Percentiles rank a stretch among this genome's conserved stretches.
Evolutionary conservation across 2,797 vertebrate species (phyloP).

Genomic region (Hemibagrus guttatus): DNA sequence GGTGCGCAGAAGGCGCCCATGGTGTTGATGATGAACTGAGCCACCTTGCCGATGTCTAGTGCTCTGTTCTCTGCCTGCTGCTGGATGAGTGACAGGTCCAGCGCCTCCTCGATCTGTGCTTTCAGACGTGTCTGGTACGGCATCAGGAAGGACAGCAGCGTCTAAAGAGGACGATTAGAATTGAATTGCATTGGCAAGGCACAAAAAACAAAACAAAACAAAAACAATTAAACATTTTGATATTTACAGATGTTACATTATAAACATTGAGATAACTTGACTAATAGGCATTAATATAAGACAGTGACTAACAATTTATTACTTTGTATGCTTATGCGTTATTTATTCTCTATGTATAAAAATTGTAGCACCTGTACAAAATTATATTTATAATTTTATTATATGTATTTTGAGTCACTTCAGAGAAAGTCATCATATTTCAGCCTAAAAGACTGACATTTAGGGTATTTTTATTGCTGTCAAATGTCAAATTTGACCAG

Average conservation of each 20-base stretch:
- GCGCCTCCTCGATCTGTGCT: conserved; percentile 85
- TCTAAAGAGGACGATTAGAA: conserved; percentile 65
- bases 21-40: conserved; percentile 87
- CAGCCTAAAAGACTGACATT: too few relatives aligned
- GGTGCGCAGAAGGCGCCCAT: conserved; percentile 94
- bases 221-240: not conserved
- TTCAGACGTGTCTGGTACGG: conserved; percentile 85
- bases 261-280: not conserved
- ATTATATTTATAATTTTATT: too few relatives aligned
- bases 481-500: too few relatives aligned
- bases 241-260: too few relatives aligned
- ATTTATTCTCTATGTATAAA: too few relatives aligned
- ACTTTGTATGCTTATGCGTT: not conserved
- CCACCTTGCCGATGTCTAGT: conserved; percentile 86
- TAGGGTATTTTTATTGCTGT: too few relatives aligned
- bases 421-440: too few relatives aligned
- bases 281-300: not conserved
- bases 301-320: not conserved
- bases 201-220: too few relatives aligned
- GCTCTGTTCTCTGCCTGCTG: conserved; percentile 92
- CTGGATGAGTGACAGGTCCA: conserved; percentile 91
- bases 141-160: conserved; percentile 87
- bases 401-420: too few relatives aligned
- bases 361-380: too few relatives aligned
- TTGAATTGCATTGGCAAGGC: not conserved